Conservation (phyloP, 2,797 vertebrate species). For the Malacoctenus gilli region DNA sequence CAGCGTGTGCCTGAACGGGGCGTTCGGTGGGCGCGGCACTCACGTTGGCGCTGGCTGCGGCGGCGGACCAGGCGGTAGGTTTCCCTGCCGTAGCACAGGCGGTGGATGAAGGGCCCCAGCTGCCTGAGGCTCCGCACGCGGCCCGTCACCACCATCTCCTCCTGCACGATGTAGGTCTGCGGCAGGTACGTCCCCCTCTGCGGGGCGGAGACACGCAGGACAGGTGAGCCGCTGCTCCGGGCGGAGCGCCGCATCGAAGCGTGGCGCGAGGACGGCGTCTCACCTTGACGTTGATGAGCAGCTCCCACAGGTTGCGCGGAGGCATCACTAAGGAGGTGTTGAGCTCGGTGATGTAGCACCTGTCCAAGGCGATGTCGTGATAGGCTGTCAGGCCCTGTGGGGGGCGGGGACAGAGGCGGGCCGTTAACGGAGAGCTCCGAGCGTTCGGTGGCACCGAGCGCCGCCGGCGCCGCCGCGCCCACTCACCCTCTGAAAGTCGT, state of each 20-base stretch:
- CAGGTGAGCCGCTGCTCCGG: too few relatives aligned
- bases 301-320: conserved; percentile 93
- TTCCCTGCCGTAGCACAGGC: conserved; percentile 91
- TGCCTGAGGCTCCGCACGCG: conserved; percentile 88
- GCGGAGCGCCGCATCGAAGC: conserved; percentile 18
- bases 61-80: conserved; percentile 92
- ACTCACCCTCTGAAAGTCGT: conserved; percentile 92
- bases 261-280: conserved; percentile 30
- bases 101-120: conserved; percentile 91
- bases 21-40: conserved; percentile 60
- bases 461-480: too few relatives aligned
- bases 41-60: conserved; percentile 83
- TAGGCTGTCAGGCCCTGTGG: conserved; percentile 92
- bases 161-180: conserved; percentile 94
- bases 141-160: conserved; percentile 93
- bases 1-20: too few relatives aligned
- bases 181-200: conserved; percentile 94
- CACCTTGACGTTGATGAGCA: conserved; percentile 93
- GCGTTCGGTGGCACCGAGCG: too few relatives aligned
- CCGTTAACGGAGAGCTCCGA: too few relatives aligned
- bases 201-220: conserved; percentile 4
- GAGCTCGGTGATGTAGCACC: conserved; percentile 94
- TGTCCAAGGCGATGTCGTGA: conserved; percentile 91
- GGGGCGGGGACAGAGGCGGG: too few relatives aligned
- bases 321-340: conserved; percentile 93